A percentile compares a stretch with the other conserved stretches of the same genome.
phyloP scores from a whole-genome alignment of 2,888 invertebrate species.

The Timandra comae region DNA sequence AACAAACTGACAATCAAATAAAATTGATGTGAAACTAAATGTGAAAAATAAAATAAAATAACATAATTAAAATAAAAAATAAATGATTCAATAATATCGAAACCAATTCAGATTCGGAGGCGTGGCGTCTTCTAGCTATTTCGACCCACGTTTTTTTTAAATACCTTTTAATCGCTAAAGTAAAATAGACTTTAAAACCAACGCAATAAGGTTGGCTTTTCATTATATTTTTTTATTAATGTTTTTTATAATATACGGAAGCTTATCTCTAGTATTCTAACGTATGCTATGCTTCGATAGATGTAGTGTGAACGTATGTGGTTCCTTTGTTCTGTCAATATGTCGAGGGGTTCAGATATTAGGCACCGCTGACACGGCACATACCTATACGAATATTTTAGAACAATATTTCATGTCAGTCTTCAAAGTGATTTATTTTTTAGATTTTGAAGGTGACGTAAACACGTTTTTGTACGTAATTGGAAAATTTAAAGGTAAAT shows the following conservation, averaged over 20 bases:
- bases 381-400: too few relatives aligned
- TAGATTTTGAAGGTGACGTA: too few relatives aligned
- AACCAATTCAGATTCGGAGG: slow-evolving; percentile 4
- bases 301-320: slow-evolving; percentile 55
- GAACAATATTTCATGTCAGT: too few relatives aligned
- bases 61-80: not conserved
- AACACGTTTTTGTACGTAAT: too few relatives aligned
- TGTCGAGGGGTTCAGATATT: slow-evolving; percentile 45
- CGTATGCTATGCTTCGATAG: slow-evolving; percentile 38
- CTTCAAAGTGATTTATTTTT: too few relatives aligned
- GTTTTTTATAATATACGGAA: slow-evolving; percentile 19
- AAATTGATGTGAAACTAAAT: too few relatives aligned
- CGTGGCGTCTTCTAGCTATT: slow-evolving; percentile 7
- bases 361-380: slow-evolving; percentile 40
- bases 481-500: too few relatives aligned
- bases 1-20: too few relatives aligned
- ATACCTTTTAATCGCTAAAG: not conserved
- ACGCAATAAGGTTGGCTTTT: slow-evolving; percentile 3
- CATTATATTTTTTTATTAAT: slow-evolving; percentile 2
- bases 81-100: not conserved
- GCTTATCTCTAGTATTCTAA: slow-evolving; percentile 45
- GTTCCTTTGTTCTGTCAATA: slow-evolving; percentile 73
- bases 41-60: too few relatives aligned
- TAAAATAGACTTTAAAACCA: slow-evolving; percentile 14
- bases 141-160: slow-evolving; percentile 1